phyloP scores from a whole-genome alignment of 2,888 invertebrate species.

The Phymatocera aterrima region DNA sequence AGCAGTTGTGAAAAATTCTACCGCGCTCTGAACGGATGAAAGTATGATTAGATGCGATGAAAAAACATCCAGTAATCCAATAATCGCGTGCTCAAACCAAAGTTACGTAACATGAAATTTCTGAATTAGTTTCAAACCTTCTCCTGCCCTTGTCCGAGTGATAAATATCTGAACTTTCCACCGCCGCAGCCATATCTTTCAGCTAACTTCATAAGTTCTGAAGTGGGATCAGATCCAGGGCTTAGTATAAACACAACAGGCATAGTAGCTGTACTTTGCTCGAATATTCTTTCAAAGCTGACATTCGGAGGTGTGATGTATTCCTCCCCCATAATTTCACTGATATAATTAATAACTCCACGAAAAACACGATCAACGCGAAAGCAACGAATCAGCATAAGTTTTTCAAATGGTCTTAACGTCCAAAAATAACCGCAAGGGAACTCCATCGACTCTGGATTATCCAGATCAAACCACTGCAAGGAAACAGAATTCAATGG shows the following conservation, averaged over 20 bases:
- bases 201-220: constrained; percentile 88
- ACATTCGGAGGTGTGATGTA: constrained; percentile 89
- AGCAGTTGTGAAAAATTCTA: constrained; percentile 82
- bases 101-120: constrained; percentile 45
- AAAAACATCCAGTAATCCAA: background rate
- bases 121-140: constrained; percentile 76
- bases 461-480: constrained; percentile 91
- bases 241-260: constrained; percentile 96
- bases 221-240: constrained; percentile 95
- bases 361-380: constrained; percentile 92
- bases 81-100: background rate
- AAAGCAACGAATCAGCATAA: constrained; percentile 93
- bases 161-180: constrained; percentile 90
- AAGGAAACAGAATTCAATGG: constrained; percentile 12
- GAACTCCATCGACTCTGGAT: constrained; percentile 84
- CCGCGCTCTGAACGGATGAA: constrained; percentile 79
- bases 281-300: constrained; percentile 89
- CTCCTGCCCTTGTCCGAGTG: constrained; percentile 96
- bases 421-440: constrained; percentile 84
- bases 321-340: constrained; percentile 89
- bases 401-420: constrained; percentile 81
- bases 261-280: constrained; percentile 88
- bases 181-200: constrained; percentile 81
- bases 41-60: too few species aligned
- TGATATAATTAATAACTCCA: constrained; percentile 90